Conservation (phyloP, 2,113 vertebrate species). For the Neopipo cinnamomea region DNA sequence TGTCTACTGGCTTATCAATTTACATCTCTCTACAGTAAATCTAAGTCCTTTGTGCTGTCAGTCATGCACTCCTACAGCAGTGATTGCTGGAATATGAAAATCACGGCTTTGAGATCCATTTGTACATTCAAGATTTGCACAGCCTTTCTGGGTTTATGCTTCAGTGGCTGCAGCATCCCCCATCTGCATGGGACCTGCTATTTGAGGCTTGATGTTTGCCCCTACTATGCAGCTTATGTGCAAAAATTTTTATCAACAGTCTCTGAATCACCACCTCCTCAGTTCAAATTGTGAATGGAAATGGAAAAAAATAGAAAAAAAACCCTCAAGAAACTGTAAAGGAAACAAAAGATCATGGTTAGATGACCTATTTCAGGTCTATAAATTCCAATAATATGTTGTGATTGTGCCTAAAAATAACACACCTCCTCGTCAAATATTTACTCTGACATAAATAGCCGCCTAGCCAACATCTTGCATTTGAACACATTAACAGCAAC, state of each 20-base stretch:
- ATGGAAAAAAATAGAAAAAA: neutral
- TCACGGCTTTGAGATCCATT: neutral
- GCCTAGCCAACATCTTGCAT: neutral
- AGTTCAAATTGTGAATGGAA: neutral
- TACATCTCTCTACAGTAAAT: slow-evolving; percentile 51
- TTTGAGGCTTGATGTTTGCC: neutral
- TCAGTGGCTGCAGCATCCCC: neutral
- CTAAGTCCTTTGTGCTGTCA: slow-evolving; percentile 39
- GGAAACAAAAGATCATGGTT: neutral
- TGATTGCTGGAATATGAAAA: slow-evolving; percentile 29
- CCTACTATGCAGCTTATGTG: neutral
- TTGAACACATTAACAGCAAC: neutral
- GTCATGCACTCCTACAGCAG: neutral
- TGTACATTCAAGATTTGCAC: neutral
- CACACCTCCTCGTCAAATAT: slow-evolving; percentile 9
- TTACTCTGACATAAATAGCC: slow-evolving; percentile 18
- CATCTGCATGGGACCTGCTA: neutral
- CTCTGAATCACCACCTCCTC: neutral
- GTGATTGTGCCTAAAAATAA: slow-evolving; percentile 15
- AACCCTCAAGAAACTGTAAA: neutral
- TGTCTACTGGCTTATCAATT: slow-evolving; percentile 55
- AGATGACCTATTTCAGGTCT: neutral
- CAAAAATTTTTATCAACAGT: neutral
- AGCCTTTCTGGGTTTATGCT: neutral
- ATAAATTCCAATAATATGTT: neutral